Evolutionary conservation across 1,140 invertebrate species (phyloP), one percentile per base, ranked within the genome.

Genomic region (Leptinotarsa undecemlineata): DNA sequence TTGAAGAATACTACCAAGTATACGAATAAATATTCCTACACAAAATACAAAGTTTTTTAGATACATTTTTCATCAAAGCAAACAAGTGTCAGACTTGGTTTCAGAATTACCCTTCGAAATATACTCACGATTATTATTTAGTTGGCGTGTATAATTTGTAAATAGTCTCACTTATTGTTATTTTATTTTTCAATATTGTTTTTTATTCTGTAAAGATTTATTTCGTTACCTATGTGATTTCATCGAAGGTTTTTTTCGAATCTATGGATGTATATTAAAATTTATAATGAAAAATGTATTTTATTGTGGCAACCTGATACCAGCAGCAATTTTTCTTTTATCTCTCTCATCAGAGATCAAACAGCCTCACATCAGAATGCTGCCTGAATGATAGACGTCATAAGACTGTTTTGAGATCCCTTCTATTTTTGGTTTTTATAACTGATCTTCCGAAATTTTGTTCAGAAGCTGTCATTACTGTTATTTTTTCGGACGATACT

Each of bases 1-100:
- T 61, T 61, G 6, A 21, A 33, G 20, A 64, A 64, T 64, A 23
- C 13, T 61, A 64, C 26, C 63, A 64, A 64, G 75, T 76, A 76
- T 76, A 76, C 75, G 75, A 75, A 48, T 69, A 15, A 51, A 69
- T 47, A 67, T 67, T 67, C 64, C 42, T 69, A 48, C n/a, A 14
- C 68, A 69, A n/a, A 47, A 33, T 19, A 51, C 17, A 69, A 48
- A 20, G 19, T 69, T 69, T 68, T 69, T 42, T 69, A 69, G 48
- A 69, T 21, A 20, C 1, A 19, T 61, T 20, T 61, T 61, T 61
- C 20, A 61, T 13, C 14, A 20, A 61, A 19, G 17, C 60, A 19
- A 61, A 42, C 8, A 42, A 11, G 33, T 42, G 8, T 2, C 33
- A 42, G 1, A 42, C 8, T 42, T 61, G 20, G 17, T n/a, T 61